Evolutionary conservation across 2,113 vertebrate species (phyloP).

Genomic region (Gymnogyps californianus): DNA sequence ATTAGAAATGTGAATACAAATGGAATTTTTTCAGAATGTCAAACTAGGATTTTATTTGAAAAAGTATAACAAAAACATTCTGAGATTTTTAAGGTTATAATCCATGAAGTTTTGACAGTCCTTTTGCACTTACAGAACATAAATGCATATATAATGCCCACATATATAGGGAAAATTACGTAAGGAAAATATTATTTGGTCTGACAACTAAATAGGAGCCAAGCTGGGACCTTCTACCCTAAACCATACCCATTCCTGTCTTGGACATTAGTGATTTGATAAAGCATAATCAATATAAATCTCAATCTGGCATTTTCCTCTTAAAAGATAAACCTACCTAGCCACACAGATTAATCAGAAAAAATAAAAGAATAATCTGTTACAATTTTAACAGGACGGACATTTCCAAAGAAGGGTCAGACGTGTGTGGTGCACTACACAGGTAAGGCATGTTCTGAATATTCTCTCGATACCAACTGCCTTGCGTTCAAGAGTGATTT

Average conservation of each 20-base stretch:
- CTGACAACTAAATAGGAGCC: neutral
- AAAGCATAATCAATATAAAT: neutral
- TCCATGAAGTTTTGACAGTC: neutral
- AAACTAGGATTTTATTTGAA: neutral
- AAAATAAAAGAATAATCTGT: neutral
- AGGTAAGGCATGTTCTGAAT: conserved; percentile 76
- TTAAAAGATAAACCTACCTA: neutral
- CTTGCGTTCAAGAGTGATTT: neutral
- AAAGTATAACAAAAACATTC: neutral
- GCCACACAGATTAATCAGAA: neutral
- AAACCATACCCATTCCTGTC: neutral
- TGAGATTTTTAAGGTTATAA: neutral
- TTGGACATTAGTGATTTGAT: neutral
- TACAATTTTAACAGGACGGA: conserved; percentile 83
- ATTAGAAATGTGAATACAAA: neutral
- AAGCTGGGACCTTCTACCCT: neutral
- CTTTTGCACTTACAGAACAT: neutral
- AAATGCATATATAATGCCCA: neutral
- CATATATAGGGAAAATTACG: neutral
- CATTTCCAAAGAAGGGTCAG: conserved; percentile 98
- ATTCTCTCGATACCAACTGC: neutral
- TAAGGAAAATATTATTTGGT: neutral
- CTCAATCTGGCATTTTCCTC: neutral
- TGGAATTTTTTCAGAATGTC: neutral
- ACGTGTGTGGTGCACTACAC: conserved; percentile 97